phyloP scores from a whole-genome alignment of 2,888 invertebrate species.

The Cosmorhoe ocellata region DNA sequence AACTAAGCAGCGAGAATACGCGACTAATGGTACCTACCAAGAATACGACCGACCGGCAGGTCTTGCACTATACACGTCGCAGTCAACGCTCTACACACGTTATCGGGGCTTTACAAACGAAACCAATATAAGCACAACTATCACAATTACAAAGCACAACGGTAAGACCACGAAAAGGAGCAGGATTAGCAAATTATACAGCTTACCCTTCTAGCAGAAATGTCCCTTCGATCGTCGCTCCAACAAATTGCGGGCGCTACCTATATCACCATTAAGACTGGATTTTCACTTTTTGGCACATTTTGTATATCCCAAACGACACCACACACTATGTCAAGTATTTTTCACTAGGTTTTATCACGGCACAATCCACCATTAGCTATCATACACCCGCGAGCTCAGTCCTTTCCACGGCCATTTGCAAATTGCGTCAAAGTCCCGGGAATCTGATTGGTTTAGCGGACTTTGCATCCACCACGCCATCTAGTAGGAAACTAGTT shows the following conservation, averaged over 20 bases:
- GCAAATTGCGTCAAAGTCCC: slow-evolving; percentile 82
- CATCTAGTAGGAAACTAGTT: slow-evolving; percentile 49
- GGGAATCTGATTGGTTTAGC: slow-evolving; percentile 74
- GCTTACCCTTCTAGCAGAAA: slow-evolving; percentile 80
- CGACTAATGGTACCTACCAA: slow-evolving; percentile 35
- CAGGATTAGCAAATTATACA: slow-evolving; percentile 52
- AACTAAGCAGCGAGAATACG: slow-evolving; percentile 45
- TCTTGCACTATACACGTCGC: slow-evolving; percentile 49
- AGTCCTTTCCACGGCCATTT: slow-evolving; percentile 82
- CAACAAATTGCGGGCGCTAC: slow-evolving; percentile 71
- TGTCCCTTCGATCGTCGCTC: slow-evolving; percentile 72
- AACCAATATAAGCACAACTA: slow-evolving; percentile 20
- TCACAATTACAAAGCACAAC: slow-evolving; percentile 30
- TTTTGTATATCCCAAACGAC: slow-evolving; percentile 71
- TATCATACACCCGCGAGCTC: slow-evolving; percentile 76
- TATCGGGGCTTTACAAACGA: slow-evolving; percentile 12
- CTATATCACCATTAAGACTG: slow-evolving; percentile 79
- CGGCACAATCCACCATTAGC: slow-evolving; percentile 73
- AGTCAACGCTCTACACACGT: slow-evolving; percentile 15
- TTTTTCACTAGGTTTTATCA: slow-evolving; percentile 72
- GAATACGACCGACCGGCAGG: slow-evolving; percentile 49
- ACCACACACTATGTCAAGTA: slow-evolving; percentile 73
- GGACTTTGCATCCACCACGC: slow-evolving; percentile 52
- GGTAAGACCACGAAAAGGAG: slow-evolving; percentile 39
- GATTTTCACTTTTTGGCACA: slow-evolving; percentile 81